Conservation (phyloP, 2,888 invertebrate species). For the Eupithecia insigniata region DNA sequence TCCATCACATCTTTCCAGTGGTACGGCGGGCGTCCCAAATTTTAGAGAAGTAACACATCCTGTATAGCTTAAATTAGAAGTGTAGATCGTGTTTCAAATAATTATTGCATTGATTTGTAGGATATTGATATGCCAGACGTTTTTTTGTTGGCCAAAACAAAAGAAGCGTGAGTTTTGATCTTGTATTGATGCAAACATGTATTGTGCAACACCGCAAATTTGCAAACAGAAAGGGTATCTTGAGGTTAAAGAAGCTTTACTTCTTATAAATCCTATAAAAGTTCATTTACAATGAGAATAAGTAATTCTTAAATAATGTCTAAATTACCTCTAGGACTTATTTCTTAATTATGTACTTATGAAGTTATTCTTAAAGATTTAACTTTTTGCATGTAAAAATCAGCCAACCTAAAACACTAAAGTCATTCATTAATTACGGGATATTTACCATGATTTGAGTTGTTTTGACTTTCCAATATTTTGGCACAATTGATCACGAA, state of each 20-base stretch:
- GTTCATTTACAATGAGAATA: too few species aligned
- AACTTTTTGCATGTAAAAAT: background rate
- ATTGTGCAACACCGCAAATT: background rate
- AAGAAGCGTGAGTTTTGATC: conserved; percentile 19
- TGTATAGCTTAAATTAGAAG: conserved; percentile 25
- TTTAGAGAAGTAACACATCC: conserved; percentile 5
- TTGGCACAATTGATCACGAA: too few species aligned
- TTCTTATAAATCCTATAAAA: too few species aligned
- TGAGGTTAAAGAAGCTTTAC: too few species aligned
- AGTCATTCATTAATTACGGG: too few species aligned
- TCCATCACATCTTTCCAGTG: too few species aligned
- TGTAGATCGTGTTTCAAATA: conserved; percentile 41
- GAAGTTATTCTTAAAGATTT: too few species aligned
- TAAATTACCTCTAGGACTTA: too few species aligned
- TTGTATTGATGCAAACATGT: background rate
- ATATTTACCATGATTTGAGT: background rate
- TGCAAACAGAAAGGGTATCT: background rate
- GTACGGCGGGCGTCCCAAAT: background rate
- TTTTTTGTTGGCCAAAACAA: conserved; percentile 28
- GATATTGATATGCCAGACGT: conserved; percentile 20
- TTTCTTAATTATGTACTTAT: too few species aligned
- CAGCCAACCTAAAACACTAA: background rate
- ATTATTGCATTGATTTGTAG: conserved; percentile 28
- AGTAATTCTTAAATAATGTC: too few species aligned
- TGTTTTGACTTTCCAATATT: background rate